Evolutionary conservation across 2,888 invertebrate species (phyloP).

Genomic region (Penaeus monodon): DNA sequence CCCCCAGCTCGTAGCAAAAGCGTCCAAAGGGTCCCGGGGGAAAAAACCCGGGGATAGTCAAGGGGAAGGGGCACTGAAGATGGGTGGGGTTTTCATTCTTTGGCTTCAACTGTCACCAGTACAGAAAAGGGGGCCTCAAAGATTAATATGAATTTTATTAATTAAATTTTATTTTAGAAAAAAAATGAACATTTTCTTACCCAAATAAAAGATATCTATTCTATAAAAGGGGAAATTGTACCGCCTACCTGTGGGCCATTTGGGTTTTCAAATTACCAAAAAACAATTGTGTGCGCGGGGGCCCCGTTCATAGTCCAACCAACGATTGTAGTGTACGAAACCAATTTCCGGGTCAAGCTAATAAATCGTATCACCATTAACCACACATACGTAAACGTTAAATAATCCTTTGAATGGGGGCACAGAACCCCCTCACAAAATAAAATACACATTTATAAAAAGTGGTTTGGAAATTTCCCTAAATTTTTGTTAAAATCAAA

Average conservation of each 20-base stretch:
- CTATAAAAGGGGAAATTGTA: too few relatives aligned
- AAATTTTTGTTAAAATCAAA: too few relatives aligned
- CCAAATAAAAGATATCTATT: too few relatives aligned
- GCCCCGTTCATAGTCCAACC: slow-evolving; percentile 84
- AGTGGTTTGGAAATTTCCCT: too few relatives aligned
- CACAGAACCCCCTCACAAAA: too few relatives aligned
- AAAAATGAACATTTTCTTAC: too few relatives aligned
- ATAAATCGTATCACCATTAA: slow-evolving; percentile 51
- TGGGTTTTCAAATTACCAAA: slow-evolving; percentile 87
- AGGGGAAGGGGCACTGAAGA: slow-evolving; percentile 87
- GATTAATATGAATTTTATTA: too few relatives aligned
- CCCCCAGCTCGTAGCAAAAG: slow-evolving; percentile 89
- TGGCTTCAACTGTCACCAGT: slow-evolving; percentile 75
- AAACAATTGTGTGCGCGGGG: slow-evolving; percentile 80
- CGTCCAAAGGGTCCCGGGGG: slow-evolving; percentile 84
- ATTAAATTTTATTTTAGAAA: too few relatives aligned
- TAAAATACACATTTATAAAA: too few relatives aligned
- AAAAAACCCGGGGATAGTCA: slow-evolving; percentile 84
- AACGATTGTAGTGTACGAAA: slow-evolving; percentile 80
- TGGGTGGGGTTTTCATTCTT: slow-evolving; percentile 90
- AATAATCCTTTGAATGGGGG: neutral
- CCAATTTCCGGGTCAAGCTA: slow-evolving; percentile 72
- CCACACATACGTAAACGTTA: slow-evolving; percentile 49
- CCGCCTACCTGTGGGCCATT: slow-evolving; percentile 78
- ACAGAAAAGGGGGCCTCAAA: slow-evolving; percentile 55